A percentile compares a stretch with the other conserved stretches of the same genome.
These are phyloP conservation scores for Nothura maculosa DNA, from an alignment of 2,797 vertebrate species.

Conservation along the genomic window DNA sequence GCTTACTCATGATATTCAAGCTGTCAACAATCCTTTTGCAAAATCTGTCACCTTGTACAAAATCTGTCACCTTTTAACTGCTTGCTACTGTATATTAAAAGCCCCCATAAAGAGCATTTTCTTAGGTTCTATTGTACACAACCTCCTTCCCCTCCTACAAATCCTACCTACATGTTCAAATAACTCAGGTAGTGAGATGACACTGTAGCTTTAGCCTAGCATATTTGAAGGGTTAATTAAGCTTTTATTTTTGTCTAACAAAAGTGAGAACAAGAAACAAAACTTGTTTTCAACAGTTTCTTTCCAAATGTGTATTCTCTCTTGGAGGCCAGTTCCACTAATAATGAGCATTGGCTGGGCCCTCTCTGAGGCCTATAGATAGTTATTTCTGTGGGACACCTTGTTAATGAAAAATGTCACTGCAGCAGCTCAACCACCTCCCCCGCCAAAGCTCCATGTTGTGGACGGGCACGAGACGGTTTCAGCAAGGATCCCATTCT, in stretches of 20 bases:
- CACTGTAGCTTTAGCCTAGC: background rate
- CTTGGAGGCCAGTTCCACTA: background rate
- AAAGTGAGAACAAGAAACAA: background rate
- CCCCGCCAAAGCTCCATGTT: background rate
- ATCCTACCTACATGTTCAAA: background rate
- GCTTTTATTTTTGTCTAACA: background rate
- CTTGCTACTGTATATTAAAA: constrained; percentile 17
- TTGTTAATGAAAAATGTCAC: background rate
- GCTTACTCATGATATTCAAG: constrained; percentile 16
- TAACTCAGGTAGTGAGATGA: background rate
- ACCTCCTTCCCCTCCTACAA: background rate
- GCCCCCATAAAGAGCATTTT: constrained; percentile 1
- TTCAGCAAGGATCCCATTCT: background rate
- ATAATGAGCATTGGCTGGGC: background rate
- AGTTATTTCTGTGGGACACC: background rate
- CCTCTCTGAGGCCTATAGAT: background rate
- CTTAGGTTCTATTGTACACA: background rate
- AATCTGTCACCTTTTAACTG: constrained; percentile 41
- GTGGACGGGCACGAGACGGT: background rate
- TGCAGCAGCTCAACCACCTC: background rate
- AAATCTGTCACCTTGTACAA: constrained; percentile 41
- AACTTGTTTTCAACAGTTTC: background rate
- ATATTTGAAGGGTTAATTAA: background rate
- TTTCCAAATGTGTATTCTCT: background rate
- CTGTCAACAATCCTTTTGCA: constrained; percentile 1